Evolutionary conservation across 2,888 invertebrate species (phyloP).

Genomic region (Dugesia japonica): DNA sequence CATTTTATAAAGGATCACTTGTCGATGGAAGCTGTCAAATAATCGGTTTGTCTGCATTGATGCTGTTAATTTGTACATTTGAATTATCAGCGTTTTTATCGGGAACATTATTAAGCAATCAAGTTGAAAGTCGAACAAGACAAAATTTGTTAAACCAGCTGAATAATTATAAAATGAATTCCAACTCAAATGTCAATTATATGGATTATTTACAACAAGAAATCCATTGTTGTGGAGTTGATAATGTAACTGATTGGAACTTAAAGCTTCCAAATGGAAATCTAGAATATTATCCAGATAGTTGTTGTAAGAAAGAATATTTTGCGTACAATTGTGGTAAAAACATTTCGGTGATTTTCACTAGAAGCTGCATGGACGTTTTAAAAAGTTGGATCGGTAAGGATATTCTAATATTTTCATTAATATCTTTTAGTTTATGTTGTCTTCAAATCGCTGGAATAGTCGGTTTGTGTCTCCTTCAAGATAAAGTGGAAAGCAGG

Average conservation of each 20-base stretch:
- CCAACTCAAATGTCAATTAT: neutral
- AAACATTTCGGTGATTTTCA: neutral
- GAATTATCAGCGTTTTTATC: constrained; percentile 25
- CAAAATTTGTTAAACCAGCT: neutral
- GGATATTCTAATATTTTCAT: constrained; percentile 17
- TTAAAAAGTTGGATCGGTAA: neutral
- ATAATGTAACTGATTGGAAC: neutral
- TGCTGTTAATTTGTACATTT: constrained; percentile 14
- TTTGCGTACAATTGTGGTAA: neutral
- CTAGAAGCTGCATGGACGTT: constrained; percentile 1
- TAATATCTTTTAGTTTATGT: neutral
- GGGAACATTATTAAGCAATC: neutral
- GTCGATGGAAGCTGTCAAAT: constrained; percentile 26
- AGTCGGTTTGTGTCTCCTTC: neutral
- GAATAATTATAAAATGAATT: neutral
- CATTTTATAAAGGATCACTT: constrained; percentile 21
- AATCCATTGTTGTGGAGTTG: constrained; percentile 24
- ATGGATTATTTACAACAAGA: constrained; percentile 17
- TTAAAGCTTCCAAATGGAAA: neutral
- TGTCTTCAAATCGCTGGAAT: constrained; percentile 1
- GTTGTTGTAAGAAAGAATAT: neutral
- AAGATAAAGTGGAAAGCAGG: neutral
- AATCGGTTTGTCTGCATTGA: constrained; percentile 13
- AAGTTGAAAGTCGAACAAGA: constrained; percentile 21
- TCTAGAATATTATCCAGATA: constrained; percentile 20